Evolutionary conservation across 2,113 vertebrate genomes (phyloP), one percentile per base, ranked within the genome.

Genomic region (Phyllostomus hastatus): DNA sequence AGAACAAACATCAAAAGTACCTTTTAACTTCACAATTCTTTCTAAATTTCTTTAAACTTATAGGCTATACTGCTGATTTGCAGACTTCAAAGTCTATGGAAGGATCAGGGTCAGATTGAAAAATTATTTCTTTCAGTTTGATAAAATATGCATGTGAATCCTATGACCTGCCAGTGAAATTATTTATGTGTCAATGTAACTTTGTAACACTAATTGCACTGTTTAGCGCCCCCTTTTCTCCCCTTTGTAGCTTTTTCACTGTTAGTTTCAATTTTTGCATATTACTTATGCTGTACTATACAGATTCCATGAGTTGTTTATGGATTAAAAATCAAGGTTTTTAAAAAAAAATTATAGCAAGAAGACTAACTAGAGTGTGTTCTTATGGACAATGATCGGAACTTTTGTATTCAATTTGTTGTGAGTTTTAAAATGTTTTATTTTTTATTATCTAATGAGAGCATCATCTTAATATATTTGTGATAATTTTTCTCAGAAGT

Each of bases 1-100:
- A 98, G 98, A 98, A 98, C 98, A 98, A 98, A 98, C 98, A 99
- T 99, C 98, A 99, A 99, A 99, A 98, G 98, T 98, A 98, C 95
- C 98, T 99, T 99, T 99, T 98, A 99, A 99, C 98, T 98, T 98
- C 16, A 85, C 98, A 98, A 98, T 98, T 99, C 98, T 98, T 98
- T 98, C 98, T 98, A 98, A 98, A 98, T 98, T 98, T 98, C 98
- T 98, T 99, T 98, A 99, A 98, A 99, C 98, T 98, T 99, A 98
- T 98, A 98, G 98, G 98, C 98, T 98, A 98, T 98, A 98, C 97
- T 98, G 98, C 98, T 98, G 97, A 98, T 98, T 98, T 98, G 98
- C 98, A 98, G 89, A 98, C 98, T 98, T 99, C 98, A 98, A 99
- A 99, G 98, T 97, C 92, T 92, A 95, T 94, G 97, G 96, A 97